Base-by-base conservation (phyloP, 1,140 invertebrate genomes). In the Caenorhabditis inopinata region DNA sequence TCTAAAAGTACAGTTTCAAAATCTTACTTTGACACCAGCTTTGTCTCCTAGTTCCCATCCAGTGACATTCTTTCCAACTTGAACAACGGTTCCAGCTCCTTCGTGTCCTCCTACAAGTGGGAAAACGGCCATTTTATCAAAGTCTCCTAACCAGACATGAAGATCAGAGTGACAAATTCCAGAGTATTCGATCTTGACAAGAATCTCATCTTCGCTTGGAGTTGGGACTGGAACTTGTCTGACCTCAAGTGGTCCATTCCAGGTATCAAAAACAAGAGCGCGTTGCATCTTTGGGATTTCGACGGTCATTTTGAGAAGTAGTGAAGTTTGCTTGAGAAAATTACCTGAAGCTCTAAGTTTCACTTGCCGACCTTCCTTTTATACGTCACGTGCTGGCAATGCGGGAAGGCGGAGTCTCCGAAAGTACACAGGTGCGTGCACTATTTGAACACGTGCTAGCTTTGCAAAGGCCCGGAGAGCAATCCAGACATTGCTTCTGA, bases 51-150 rank as follows among this genome's bases (percentile, higher is more conserved):
- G 32, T 49, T 82, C 47, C 47, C 83, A 83, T 11, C 77, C 49
- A 5, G 12, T 76, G 4, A 83, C 81, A 29, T 51, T 48, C 21
- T 53, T 35, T 16, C 82, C 74, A 6, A 83, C 80, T 47, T 76
- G 77, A 2, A 83, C 81, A 6, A 83, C 82, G 21, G 51, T 27
- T 0, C 82, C 82, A 0, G 53, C 73, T 16, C 82, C 82, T 53
- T 83, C 82, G 45, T 83, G 82, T 16, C 82, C 82, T 23, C 82
- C 82, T 21, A 83, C 42, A 16, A 82, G 21, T 53, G 82, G 82
- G 12, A 53, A 35, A 14, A 48, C 11, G 2, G 23, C n/a, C 11
- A 75, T 42, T n/a, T 18, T n/a, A 46, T 45, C 32, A 23, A 45
- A 46, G 46, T 75, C 74, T n/a, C 74, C 74, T 48, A 32, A 25